Evolutionary conservation across 2,113 vertebrate species (phyloP).

Genomic region (Herpetotheres cachinnans): DNA sequence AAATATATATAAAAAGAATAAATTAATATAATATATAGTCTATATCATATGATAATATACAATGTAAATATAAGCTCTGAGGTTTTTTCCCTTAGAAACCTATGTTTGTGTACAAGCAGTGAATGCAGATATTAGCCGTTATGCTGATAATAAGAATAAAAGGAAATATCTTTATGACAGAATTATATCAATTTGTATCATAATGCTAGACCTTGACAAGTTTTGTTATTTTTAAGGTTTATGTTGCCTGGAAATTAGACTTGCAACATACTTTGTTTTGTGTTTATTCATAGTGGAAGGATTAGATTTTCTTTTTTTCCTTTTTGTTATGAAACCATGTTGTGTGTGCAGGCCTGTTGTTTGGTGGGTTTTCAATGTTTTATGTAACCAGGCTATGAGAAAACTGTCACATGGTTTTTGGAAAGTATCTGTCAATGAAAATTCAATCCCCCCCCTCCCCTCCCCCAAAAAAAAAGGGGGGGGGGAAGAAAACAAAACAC

Average conservation of each 20-base stretch:
- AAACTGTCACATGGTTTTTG: background rate
- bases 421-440: background rate
- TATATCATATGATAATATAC: background rate
- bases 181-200: background rate
- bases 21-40: too few relatives aligned
- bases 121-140: background rate
- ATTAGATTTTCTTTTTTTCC: background rate
- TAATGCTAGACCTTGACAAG: background rate
- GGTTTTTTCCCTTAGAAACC: background rate
- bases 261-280: background rate
- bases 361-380: background rate
- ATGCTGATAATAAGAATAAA: background rate
- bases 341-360: background rate
- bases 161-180: background rate
- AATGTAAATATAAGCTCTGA: background rate
- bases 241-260: background rate
- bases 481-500: too few relatives aligned
- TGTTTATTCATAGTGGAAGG: background rate
- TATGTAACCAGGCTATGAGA: background rate
- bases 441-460: too few relatives aligned
- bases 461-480: too few relatives aligned
- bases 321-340: background rate
- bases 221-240: background rate
- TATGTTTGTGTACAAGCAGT: background rate
- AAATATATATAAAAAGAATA: background rate